phyloP scores from a whole-genome alignment of 2,113 vertebrate genomes.

The Tachysurus vachellii region DNA sequence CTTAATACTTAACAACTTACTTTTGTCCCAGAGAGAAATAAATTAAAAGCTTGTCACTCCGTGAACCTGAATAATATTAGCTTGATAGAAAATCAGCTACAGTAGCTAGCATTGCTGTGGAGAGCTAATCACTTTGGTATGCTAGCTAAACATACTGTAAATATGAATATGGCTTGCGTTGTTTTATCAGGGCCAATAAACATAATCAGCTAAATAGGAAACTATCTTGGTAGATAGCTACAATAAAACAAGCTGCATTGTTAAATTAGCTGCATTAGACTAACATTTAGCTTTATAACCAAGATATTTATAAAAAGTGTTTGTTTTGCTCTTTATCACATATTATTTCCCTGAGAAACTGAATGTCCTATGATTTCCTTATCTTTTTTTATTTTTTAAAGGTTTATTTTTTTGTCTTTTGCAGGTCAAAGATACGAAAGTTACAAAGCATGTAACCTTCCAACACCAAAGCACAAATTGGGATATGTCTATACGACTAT shows the following conservation, averaged over 20 bases:
- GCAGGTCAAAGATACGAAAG: not conserved
- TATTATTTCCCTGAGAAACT: not conserved
- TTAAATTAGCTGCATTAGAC: not conserved
- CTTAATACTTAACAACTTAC: not conserved
- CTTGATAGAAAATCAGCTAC: not conserved
- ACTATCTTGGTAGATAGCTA: not conserved
- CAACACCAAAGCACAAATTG: not conserved
- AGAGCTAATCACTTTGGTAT: not conserved
- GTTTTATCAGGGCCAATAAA: not conserved
- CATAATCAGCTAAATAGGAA: not conserved
- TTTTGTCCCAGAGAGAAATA: not conserved
- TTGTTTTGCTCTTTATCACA: not conserved
- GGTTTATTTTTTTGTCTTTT: not conserved
- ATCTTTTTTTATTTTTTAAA: not conserved
- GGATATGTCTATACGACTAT: not conserved
- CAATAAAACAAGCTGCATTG: not conserved
- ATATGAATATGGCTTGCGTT: not conserved
- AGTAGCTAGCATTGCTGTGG: not conserved
- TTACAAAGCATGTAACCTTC: not conserved
- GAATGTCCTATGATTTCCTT: not conserved
- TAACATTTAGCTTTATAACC: not conserved
- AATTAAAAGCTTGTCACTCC: not conserved
- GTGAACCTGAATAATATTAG: not conserved
- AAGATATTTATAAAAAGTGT: not conserved
- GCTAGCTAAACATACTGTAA: not conserved